Evolutionary conservation across 2,888 invertebrate species (phyloP).

Genomic region (Dynastes grantii): DNA sequence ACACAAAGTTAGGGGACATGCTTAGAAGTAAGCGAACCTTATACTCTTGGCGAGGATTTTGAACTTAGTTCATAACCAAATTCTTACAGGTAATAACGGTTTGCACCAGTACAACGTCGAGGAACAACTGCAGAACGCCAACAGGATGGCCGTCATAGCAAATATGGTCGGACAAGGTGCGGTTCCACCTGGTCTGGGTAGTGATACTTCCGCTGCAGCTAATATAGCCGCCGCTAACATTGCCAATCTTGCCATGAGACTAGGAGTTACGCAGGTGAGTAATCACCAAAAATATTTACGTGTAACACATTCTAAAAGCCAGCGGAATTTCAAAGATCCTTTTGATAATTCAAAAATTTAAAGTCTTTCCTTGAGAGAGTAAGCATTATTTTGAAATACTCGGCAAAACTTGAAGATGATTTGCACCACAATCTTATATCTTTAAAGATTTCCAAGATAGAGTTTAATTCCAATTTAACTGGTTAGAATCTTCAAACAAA

Average conservation of each 20-base stretch:
- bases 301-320: no score
- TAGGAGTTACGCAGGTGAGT: slow-evolving; percentile 71
- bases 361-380: no score
- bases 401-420: not conserved
- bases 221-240: slow-evolving; percentile 84
- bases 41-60: not conserved
- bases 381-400: no score
- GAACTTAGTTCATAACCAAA: not conserved
- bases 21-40: slow-evolving; percentile 66
- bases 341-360: no score
- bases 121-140: slow-evolving; percentile 73
- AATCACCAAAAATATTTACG: no score
- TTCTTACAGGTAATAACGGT: slow-evolving; percentile 72
- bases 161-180: slow-evolving; percentile 78
- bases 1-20: slow-evolving; percentile 73
- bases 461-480: no score
- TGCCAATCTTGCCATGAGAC: slow-evolving; percentile 82
- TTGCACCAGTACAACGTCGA: slow-evolving; percentile 79
- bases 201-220: slow-evolving; percentile 72
- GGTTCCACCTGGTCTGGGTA: slow-evolving; percentile 73
- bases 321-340: no score
- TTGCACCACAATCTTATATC: not conserved
- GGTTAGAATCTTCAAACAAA: no score
- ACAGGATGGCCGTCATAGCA: slow-evolving; percentile 81
- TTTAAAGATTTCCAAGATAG: slow-evolving; percentile 10